Percentiles rank a stretch among this genome's conserved stretches.
These are phyloP conservation scores for Dioctria linearis DNA, from an alignment of 2,888 invertebrate genomes.

Conservation along the genomic window DNA sequence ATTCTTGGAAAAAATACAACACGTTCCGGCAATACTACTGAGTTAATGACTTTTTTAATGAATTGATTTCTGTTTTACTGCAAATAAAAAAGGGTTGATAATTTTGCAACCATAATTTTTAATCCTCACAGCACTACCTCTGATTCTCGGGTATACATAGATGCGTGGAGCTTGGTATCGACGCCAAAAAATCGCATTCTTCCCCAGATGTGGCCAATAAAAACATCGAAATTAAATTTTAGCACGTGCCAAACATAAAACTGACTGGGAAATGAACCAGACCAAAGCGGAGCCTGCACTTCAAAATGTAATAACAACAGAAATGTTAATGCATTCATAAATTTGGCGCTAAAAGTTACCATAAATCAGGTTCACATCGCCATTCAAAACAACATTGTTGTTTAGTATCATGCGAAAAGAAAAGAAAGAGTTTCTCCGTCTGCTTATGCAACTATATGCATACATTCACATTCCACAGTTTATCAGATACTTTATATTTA, in stretches of 20 bases:
- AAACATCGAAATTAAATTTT: background rate
- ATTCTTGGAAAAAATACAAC: no score
- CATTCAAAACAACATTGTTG: slow-evolving; percentile 21
- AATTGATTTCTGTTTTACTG: no score
- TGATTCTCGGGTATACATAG: background rate
- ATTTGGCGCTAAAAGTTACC: slow-evolving; percentile 1
- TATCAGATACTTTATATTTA: background rate
- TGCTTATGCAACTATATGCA: background rate
- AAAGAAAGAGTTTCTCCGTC: background rate
- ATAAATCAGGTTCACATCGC: background rate
- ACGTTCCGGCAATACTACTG: no score
- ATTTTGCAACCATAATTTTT: no score
- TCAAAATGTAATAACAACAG: background rate
- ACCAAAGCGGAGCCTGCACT: background rate
- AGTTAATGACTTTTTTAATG: no score
- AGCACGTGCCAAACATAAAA: slow-evolving; percentile 23
- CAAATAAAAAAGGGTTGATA: no score
- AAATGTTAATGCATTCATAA: slow-evolving; percentile 25
- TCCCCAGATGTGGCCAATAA: slow-evolving; percentile 13
- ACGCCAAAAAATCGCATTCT: background rate
- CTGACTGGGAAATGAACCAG: slow-evolving; percentile 16
- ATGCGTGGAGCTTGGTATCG: background rate
- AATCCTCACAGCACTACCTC: no score
- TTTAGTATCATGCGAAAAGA: background rate
- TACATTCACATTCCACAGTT: background rate